These are phyloP conservation scores for Caerostris extrusa DNA, from an alignment of 1,140 invertebrate species.

Conservation along the genomic window DNA sequence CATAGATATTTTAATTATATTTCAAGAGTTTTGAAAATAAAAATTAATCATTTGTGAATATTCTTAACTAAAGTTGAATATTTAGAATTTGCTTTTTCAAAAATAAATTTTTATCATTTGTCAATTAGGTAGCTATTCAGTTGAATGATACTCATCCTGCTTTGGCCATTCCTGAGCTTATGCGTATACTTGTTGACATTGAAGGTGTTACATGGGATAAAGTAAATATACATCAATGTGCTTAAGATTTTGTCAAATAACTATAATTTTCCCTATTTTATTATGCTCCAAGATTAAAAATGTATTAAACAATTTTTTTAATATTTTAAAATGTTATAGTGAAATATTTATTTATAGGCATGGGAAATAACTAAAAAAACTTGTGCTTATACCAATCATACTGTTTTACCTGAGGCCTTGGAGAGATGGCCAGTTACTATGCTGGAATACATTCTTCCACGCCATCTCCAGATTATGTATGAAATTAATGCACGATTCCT, in stretches of 20 bases:
- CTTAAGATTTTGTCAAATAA: not conserved
- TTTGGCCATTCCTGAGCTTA: conserved; percentile 97
- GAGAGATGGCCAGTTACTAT: conserved; percentile 97
- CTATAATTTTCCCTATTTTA: not conserved
- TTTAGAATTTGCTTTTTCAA: no score
- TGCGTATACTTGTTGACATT: conserved; percentile 96
- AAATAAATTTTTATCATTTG: not conserved
- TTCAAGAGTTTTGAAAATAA: no score
- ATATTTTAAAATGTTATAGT: no score
- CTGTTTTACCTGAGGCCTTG: conserved; percentile 97
- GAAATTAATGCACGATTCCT: conserved; percentile 95
- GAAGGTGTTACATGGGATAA: conserved; percentile 94
- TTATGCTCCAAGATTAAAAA: no score
- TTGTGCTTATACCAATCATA: conserved; percentile 99
- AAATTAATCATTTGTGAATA: no score
- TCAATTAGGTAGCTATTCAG: conserved; percentile 91
- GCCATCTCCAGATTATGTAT: conserved; percentile 99
- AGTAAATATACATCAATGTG: conserved; percentile 42
- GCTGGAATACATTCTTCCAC: conserved; percentile 93
- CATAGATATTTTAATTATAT: no score
- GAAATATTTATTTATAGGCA: conserved; percentile 83
- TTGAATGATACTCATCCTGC: conserved; percentile 99
- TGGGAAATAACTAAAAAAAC: conserved; percentile 94
- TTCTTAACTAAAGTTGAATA: no score
- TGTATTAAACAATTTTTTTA: no score